Percentiles rank a stretch among this genome's conserved stretches.
phyloP scores from a whole-genome alignment of 2,888 invertebrate species.

The Aphidoletes aphidimyza region DNA sequence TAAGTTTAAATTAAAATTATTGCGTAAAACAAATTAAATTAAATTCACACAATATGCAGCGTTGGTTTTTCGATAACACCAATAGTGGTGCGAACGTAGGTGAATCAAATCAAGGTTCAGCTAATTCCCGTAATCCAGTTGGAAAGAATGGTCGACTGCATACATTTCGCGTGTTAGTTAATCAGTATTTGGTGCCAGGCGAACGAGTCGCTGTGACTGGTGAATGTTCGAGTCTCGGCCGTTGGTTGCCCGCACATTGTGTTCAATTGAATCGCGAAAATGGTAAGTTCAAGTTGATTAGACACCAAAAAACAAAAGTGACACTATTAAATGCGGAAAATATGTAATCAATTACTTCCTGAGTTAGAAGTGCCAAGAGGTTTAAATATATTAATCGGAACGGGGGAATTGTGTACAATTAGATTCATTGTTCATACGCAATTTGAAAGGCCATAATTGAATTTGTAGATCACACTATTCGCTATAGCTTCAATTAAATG shows the following conservation, averaged over 20 bases:
- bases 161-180: slow-evolving; percentile 70
- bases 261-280: slow-evolving; percentile 69
- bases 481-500: too few relatives aligned
- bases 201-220: slow-evolving; percentile 80
- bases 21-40: neutral
- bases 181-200: slow-evolving; percentile 68
- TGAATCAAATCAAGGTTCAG: slow-evolving; percentile 56
- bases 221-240: slow-evolving; percentile 74
- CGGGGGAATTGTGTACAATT: too few relatives aligned
- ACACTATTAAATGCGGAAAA: neutral
- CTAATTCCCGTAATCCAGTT: slow-evolving; percentile 60
- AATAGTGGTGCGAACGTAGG: slow-evolving; percentile 67
- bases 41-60: slow-evolving; percentile 68
- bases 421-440: too few relatives aligned
- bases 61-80: slow-evolving; percentile 75
- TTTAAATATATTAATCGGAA: too few relatives aligned
- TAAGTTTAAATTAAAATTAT: neutral
- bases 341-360: neutral
- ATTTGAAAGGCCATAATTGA: too few relatives aligned
- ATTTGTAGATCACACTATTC: too few relatives aligned
- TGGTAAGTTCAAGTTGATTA: slow-evolving; percentile 60
- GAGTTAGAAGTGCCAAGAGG: neutral
- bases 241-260: slow-evolving; percentile 75
- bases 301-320: neutral
- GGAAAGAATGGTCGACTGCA: slow-evolving; percentile 65